A percentile compares a stretch with the other conserved stretches of the same genome.
These are phyloP conservation scores for Hemicordylus capensis DNA, from an alignment of 2,113 vertebrate species.

Conservation along the genomic window DNA sequence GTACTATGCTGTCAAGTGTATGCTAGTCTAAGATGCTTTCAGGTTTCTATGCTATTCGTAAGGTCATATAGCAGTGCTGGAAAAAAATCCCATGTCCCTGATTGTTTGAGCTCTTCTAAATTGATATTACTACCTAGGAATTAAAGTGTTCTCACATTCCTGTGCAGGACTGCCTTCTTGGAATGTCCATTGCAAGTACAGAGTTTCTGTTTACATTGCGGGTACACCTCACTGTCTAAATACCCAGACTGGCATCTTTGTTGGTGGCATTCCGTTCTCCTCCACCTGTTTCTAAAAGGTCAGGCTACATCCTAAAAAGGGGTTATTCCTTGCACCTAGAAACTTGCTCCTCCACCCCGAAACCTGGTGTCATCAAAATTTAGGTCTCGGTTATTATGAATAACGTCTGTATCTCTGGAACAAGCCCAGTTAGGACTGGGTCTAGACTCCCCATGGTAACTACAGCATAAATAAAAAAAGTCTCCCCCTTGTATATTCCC, in stretches of 20 bases:
- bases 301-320: not conserved
- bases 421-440: not conserved
- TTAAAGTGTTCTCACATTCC: not conserved
- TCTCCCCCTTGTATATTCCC: not conserved
- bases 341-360: not conserved
- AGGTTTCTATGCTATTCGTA: not conserved
- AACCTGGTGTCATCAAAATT: not conserved
- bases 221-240: not conserved
- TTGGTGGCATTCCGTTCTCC: not conserved
- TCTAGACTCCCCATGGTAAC: slow-evolving; percentile 19
- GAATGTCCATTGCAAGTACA: not conserved
- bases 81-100: not conserved
- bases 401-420: slow-evolving; percentile 2
- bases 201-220: not conserved
- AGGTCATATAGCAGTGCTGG: not conserved
- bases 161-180: not conserved
- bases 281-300: not conserved
- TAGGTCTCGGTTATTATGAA: not conserved
- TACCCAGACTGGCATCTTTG: not conserved
- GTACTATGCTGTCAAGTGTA: slow-evolving; percentile 21
- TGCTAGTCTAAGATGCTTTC: slow-evolving; percentile 19
- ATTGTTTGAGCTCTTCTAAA: not conserved
- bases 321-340: not conserved
- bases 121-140: not conserved
- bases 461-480: not conserved